Evolutionary conservation across 2,797 vertebrate species (phyloP), one percentile per base, ranked within the genome.

Genomic region (Liasis olivaceus): DNA sequence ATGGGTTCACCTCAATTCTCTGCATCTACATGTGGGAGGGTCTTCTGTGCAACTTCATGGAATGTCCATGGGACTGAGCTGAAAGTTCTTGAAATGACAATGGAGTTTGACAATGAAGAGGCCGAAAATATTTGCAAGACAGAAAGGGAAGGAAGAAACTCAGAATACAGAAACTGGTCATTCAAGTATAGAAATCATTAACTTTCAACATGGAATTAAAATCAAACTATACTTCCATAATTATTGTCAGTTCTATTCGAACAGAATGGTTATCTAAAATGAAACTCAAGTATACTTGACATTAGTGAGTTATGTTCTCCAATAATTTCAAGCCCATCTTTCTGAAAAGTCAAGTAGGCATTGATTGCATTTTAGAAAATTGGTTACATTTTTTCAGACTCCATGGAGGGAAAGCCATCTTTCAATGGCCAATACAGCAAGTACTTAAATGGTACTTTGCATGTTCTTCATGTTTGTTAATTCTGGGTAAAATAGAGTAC

Each of bases 281-380:
- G 91, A 94, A 95, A 95, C 95, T 96, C 95, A 96, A 97, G 94
- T 66, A 91, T 54, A 92, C 96, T 97, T 97, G 95, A 96, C 96
- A 97, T 96, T 91, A 94, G 88, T 94, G 91, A 96, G 96, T 97
- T 95, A 94, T 85, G 6, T 95, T 92, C 95, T 94, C n/a, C 87
- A 96, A 95, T 92, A 96, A 94, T 96, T 96, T 89, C 56, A 93
- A 89, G 93, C 11, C 56, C 26, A 93, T 89, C 60, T 85, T 95
- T 96, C 95, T 94, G 42, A 96, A 97, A 97, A 97, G 97, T 98
- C 96, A 97, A 97, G 96, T 96, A 56, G 94, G 51, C 86, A 31
- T 24, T 95, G 94, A 97, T 96, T 97, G 51, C 92, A 93, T 96
- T 96, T 94, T 95, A 92, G 92, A 96, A 94, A 96, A 93, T 60